phyloP scores from a whole-genome alignment of 2,797 vertebrate species.

The Catharus ustulatus region DNA sequence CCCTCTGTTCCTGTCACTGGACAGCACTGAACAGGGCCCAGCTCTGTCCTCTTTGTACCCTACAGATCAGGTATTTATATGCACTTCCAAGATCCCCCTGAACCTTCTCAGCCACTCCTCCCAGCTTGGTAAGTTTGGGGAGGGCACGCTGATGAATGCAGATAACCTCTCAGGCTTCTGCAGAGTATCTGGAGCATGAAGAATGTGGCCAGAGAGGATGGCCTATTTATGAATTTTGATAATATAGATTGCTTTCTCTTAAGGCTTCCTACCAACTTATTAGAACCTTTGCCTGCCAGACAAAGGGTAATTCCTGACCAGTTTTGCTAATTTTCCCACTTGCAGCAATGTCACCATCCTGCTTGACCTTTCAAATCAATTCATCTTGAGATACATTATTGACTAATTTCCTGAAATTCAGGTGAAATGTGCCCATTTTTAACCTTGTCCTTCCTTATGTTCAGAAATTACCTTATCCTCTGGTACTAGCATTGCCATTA shows the following conservation, averaged over 20 bases:
- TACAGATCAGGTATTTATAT: not conserved
- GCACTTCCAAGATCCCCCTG: not conserved
- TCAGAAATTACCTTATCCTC: conserved; percentile 65
- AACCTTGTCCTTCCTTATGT: conserved; percentile 51
- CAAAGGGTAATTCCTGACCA: conserved; percentile 56
- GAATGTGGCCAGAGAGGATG: not conserved
- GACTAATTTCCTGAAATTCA: conserved; percentile 69
- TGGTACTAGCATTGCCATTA: conserved; percentile 63
- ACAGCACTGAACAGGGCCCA: not conserved
- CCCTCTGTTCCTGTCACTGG: not conserved
- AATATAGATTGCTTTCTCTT: not conserved
- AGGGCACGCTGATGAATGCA: not conserved
- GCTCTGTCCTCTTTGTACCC: not conserved
- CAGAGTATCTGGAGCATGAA: not conserved
- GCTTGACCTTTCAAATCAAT: conserved; percentile 72
- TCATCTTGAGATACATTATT: conserved; percentile 64
- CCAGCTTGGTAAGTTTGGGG: not conserved
- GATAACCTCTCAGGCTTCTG: not conserved
- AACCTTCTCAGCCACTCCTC: not conserved
- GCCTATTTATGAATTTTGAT: conserved; percentile 29
- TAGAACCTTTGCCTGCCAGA: conserved; percentile 47
- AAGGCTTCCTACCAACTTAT: conserved; percentile 30
- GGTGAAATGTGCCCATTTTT: conserved; percentile 63
- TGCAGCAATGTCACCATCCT: conserved; percentile 25
- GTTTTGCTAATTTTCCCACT: conserved; percentile 36